phyloP scores from a whole-genome alignment of 2,797 vertebrate species.

The Pseudochirops cupreus region DNA sequence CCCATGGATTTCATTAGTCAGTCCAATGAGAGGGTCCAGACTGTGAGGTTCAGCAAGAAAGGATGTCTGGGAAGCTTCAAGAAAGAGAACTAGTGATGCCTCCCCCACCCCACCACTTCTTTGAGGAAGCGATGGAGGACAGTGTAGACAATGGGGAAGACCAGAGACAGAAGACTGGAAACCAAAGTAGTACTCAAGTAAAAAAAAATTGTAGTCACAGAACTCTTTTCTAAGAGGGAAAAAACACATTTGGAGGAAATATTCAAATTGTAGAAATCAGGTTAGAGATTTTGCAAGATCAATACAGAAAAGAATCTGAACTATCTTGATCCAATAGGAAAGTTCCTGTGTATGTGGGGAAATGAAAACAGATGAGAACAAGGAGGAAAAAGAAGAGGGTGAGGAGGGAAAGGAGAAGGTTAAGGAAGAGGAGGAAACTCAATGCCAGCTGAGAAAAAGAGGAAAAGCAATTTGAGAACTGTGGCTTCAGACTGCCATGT shows the following conservation, averaged over 20 bases:
- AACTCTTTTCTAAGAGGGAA: background rate
- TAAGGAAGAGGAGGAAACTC: background rate
- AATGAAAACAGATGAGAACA: background rate
- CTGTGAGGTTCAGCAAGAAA: background rate
- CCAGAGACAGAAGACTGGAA: background rate
- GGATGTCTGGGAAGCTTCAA: background rate
- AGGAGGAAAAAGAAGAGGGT: background rate
- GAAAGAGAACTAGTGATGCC: background rate
- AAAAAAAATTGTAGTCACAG: background rate
- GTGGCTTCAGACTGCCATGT: background rate
- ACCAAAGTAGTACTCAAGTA: background rate
- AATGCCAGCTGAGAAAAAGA: background rate
- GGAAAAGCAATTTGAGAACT: background rate
- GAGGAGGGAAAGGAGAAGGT: background rate
- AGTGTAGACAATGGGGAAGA: background rate
- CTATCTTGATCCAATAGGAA: background rate
- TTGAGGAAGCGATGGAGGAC: background rate
- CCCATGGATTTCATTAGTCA: background rate
- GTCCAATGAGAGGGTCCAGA: background rate
- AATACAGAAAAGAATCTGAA: background rate
- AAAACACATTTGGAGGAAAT: background rate
- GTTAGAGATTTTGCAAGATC: background rate
- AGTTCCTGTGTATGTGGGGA: background rate
- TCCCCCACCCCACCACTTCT: background rate
- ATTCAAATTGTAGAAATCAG: background rate